Evolutionary conservation across 2,113 vertebrate species (phyloP), one percentile per base, ranked within the genome.

Genomic region (Eptesicus fuscus): DNA sequence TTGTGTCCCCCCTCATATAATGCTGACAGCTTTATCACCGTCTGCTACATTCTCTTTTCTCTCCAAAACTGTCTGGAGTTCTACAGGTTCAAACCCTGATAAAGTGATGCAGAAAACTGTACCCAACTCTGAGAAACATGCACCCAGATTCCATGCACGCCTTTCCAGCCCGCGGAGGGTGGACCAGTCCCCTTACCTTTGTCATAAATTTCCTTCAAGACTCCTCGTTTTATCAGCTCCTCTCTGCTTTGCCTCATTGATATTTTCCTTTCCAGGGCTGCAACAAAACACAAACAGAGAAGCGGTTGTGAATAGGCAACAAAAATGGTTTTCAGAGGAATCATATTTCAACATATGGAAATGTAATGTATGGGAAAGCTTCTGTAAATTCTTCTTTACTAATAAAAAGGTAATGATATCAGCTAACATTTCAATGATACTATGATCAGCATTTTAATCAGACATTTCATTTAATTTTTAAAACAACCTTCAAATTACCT

Each of bases 211-310:
- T 99, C 99, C 98, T 99, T 99, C 97, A 99, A 98, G 91, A 99
- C 99, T 51, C 99, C 99, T 97, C 99, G 98, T 97, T 99, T 99
- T 98, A 99, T 99, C 96, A 99, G 98, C 96, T 99, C 99, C 79
- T 99, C 99, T 98, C 99, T 98, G 99, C 99, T 99, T 98, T 99
- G 99, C 86, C 99, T 98, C 99, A 99, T 98, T 2, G 99, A 99
- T 98, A 99, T 99, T 98, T 99, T 99, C 98, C 99, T 99, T 98
- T 99, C 99, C 98, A 99, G 98, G 97, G 99, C 99, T 99, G 98
- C n/a, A 92, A 97, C 91, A 94, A 97, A 67, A 91, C n/a, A 98
- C 51, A 98, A 85, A 73, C 35, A 87, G 94, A 88, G 91, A 93
- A 74, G 83, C n/a, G 82, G 94, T 84, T 1, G 85, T 91, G 83